Conservation (phyloP, 2,113 vertebrate genomes). For the Penelope pileata region DNA sequence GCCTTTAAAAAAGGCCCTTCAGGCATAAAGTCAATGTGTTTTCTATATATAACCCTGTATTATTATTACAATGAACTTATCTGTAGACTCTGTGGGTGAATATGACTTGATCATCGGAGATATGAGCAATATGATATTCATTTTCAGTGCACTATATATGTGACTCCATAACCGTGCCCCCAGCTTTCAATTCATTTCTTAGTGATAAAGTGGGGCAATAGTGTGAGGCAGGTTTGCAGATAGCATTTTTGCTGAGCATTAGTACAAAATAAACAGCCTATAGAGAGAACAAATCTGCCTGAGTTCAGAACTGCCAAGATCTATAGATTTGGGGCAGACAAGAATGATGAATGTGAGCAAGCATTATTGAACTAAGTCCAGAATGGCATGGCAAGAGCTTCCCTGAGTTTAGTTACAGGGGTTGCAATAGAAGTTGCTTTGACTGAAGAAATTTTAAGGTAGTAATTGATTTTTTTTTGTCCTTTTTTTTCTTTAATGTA, state of each 20-base stretch:
- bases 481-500: background rate
- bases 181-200: background rate
- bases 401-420: background rate
- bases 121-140: background rate
- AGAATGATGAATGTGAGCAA: slow-evolving; percentile 25
- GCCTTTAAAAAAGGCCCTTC: slow-evolving; percentile 46
- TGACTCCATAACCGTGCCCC: background rate
- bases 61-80: slow-evolving; percentile 57
- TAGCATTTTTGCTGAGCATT: background rate
- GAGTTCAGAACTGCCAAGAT: slow-evolving; percentile 5
- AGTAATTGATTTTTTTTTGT: background rate
- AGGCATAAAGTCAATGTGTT: slow-evolving; percentile 40
- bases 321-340: background rate
- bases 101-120: slow-evolving; percentile 41
- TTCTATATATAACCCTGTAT: slow-evolving; percentile 25
- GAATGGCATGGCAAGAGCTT: background rate
- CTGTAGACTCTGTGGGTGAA: slow-evolving; percentile 40
- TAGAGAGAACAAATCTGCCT: slow-evolving; percentile 25
- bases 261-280: slow-evolving; percentile 41
- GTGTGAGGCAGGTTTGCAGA: slow-evolving; percentile 15
- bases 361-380: slow-evolving; percentile 31
- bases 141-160: background rate
- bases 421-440: background rate
- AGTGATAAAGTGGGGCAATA: slow-evolving; percentile 24
- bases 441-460: background rate